Conservation (phyloP, 2,888 invertebrate species). For the Drosophila greeni region DNA sequence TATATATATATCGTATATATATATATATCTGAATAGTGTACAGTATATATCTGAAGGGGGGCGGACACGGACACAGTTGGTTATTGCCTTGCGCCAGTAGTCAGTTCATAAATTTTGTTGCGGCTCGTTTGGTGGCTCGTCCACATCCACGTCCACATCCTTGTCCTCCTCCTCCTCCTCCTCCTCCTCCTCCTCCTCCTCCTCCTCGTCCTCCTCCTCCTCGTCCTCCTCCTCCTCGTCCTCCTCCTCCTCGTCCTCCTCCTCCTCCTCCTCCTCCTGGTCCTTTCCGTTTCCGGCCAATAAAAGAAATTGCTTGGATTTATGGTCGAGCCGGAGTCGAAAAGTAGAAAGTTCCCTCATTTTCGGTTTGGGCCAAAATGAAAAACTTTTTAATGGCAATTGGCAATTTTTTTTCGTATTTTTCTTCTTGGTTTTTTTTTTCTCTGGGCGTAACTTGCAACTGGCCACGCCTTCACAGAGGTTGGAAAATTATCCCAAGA, state of each 20-base stretch:
- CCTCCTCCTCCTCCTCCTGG: no score
- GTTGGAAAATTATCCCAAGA: conserved; percentile 26
- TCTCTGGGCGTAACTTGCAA: conserved; percentile 14
- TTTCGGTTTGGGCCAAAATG: conserved; percentile 45
- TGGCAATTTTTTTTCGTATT: conserved; percentile 2
- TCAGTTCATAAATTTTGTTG: conserved; percentile 63
- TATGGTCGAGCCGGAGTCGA: conserved; percentile 33
- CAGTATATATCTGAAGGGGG: conserved; percentile 22
- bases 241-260: no score
- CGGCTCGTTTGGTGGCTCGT: conserved; percentile 40
- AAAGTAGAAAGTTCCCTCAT: conserved; percentile 40
- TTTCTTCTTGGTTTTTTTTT: not conserved
- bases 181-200: no score
- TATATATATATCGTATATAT: conserved; percentile 24
- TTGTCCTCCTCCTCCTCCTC: no score
- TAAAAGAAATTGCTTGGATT: conserved; percentile 43
- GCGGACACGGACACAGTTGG: conserved; percentile 18
- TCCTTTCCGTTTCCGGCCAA: no score
- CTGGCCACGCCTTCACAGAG: conserved; percentile 26
- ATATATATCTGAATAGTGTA: conserved; percentile 19
- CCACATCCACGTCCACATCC: conserved; percentile 8
- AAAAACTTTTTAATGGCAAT: conserved; percentile 60
- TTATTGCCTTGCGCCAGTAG: conserved; percentile 43
- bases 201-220: no score
- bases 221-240: no score